phyloP scores from a whole-genome alignment of 2,797 vertebrate genomes.

The Siniperca undulata region DNA sequence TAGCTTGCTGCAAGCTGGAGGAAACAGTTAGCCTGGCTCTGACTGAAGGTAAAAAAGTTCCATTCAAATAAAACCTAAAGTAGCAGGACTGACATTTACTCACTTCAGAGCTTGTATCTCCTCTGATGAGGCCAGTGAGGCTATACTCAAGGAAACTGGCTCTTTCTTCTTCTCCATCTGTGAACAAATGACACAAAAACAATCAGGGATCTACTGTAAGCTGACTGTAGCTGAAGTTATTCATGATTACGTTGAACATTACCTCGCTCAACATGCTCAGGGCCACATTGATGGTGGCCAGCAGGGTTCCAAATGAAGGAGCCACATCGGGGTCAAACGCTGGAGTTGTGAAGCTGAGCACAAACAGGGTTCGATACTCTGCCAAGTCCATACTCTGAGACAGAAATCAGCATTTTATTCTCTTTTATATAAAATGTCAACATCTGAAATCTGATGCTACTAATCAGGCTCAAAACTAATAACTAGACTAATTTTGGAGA shows the following conservation, averaged over 20 bases:
- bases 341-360: slow-evolving; percentile 95
- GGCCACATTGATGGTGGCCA: slow-evolving; percentile 96
- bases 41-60: background rate
- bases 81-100: slow-evolving; percentile 47
- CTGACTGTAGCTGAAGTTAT: fast-evolving
- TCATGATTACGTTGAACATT: background rate
- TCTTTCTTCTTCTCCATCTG: slow-evolving; percentile 99
- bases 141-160: slow-evolving; percentile 87
- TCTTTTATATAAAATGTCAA: background rate
- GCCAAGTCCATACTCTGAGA: slow-evolving; percentile 94
- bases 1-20: background rate
- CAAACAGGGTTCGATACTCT: slow-evolving; percentile 93
- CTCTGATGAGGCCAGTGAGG: slow-evolving; percentile 88
- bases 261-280: slow-evolving; percentile 97
- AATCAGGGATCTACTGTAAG: background rate
- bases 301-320: slow-evolving; percentile 97
- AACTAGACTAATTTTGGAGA: background rate
- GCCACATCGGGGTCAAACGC: slow-evolving; percentile 96
- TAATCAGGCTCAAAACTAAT: background rate
- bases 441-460: background rate
- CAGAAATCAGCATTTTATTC: background rate
- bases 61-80: background rate
- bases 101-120: slow-evolving; percentile 94
- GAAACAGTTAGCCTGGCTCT: too few relatives aligned
- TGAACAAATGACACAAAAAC: background rate